Evolutionary conservation across 2,797 vertebrate genomes (phyloP).

Genomic region (Myotis myotis): DNA sequence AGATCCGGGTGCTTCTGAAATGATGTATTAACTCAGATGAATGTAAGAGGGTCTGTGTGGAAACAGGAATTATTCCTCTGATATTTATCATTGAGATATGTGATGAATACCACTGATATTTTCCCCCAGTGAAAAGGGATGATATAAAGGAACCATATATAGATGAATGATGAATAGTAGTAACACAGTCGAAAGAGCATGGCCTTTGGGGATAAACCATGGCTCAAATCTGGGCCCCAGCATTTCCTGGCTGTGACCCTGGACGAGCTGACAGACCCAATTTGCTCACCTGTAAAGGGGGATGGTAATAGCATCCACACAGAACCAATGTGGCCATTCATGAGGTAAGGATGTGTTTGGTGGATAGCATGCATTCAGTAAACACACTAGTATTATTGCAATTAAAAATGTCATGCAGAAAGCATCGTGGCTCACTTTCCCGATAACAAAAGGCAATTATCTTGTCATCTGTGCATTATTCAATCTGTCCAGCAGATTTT

Average conservation of each 20-base stretch:
- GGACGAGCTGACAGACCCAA: neutral
- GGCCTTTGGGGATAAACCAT: neutral
- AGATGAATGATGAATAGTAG: neutral
- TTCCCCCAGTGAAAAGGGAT: constrained; percentile 9
- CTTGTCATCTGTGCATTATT: neutral
- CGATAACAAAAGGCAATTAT: neutral
- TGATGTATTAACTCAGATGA: neutral
- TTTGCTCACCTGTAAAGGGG: neutral
- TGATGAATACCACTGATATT: neutral
- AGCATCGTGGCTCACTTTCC: constrained; percentile 6
- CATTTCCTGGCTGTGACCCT: neutral
- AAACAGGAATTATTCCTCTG: neutral
- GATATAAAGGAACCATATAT: neutral
- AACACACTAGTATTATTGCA: neutral
- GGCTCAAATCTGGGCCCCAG: neutral
- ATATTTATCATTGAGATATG: neutral
- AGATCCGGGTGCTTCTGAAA: neutral
- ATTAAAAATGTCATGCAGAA: constrained; percentile 34
- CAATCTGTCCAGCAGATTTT: constrained; percentile 44
- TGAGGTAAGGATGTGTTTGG: neutral
- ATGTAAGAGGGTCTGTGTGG: neutral
- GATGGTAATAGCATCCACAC: neutral
- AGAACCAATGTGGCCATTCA: neutral
- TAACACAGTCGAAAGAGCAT: neutral
- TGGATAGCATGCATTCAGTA: neutral